Percentiles rank a stretch among this genome's conserved stretches.
These are phyloP conservation scores for Chondrilla cf. caribensis DNA, from an alignment of 37 sponge, comb jelly and placozoan species.

Conservation along the genomic window DNA sequence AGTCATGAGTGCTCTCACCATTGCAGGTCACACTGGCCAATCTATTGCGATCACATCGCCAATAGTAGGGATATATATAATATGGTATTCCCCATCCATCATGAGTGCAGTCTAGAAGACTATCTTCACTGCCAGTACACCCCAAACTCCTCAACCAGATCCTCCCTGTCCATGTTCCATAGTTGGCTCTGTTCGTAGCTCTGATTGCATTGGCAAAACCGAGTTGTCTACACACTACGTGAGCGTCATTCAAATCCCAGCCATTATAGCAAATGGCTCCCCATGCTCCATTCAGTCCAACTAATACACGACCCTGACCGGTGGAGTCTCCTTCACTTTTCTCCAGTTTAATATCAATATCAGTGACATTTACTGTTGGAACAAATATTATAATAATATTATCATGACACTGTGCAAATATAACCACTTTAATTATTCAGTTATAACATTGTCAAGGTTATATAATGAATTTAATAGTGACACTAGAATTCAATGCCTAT, in stretches of 20 bases:
- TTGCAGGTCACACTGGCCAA: background rate
- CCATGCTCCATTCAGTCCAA: slow-evolving; percentile 16
- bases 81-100: slow-evolving; percentile 1
- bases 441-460: too few relatives aligned
- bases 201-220: background rate
- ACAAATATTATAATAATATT: too few relatives aligned
- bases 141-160: slow-evolving; percentile 1
- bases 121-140: slow-evolving; percentile 20
- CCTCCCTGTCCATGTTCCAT: background rate
- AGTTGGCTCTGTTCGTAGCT: background rate
- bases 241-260: slow-evolving; percentile 28
- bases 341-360: background rate
- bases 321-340: background rate
- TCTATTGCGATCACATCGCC: background rate
- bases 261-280: slow-evolving; percentile 17
- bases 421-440: too few relatives aligned
- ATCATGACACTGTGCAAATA: too few relatives aligned
- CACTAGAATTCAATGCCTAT: too few relatives aligned
- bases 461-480: too few relatives aligned
- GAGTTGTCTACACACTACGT: slow-evolving; percentile 26
- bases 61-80: background rate
- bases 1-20: background rate
- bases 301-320: background rate
- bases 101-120: slow-evolving; percentile 2
- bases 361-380: background rate